Base-by-base conservation (phyloP, 2,113 vertebrate species). In the Petrocephalus zakoni region DNA sequence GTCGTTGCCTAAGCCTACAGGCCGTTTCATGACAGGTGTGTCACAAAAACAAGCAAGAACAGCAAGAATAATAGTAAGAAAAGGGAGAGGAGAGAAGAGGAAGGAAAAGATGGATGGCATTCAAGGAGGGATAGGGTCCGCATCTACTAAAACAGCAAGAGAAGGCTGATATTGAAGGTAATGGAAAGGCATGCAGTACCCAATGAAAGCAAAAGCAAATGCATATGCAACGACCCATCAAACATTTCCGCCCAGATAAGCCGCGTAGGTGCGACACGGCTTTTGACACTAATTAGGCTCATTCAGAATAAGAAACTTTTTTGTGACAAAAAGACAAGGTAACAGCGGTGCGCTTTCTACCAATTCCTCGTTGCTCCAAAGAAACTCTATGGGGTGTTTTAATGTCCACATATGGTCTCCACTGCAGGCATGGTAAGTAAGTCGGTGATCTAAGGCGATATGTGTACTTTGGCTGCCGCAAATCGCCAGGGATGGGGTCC, bases 371-470 rank as follows among this genome's bases (percentile, higher is more conserved):
- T 0, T 34, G 64, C n/a, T 72, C 11, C 29, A 34, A 4, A 72
- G 64, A 1, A 1, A 72, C 64, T 34, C 25, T 34, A 29, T 8
- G 56, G 25, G 25, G 29, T n/a, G 86, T 61, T 47, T 37, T 56
- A 87, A 87, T 47, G 51, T 87, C 86, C 86, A 47, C 86, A 49
- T 87, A 46, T 87, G 86, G 86, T 56, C 52, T 34, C 11, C 58
- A 68, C 9, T 21, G 25, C 68, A 9, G 53, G 61, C 15, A 47
- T 72, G 46, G 51, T 11, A 29, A 64, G 25, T 9, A 64, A 64
- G 61, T 10, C 9, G 37, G 42, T 49, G 46, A 87, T 21, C 49
- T 9, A 37, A 49, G 6, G n/a, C 22, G 6, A 47, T 52, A 52
- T 78, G 87, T 88, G 68, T 55, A 53, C 19, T 78, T 53, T 87